These are phyloP conservation scores for Anthoptus insignis DNA, from an alignment of 2,888 invertebrate genomes.

Conservation along the genomic window DNA sequence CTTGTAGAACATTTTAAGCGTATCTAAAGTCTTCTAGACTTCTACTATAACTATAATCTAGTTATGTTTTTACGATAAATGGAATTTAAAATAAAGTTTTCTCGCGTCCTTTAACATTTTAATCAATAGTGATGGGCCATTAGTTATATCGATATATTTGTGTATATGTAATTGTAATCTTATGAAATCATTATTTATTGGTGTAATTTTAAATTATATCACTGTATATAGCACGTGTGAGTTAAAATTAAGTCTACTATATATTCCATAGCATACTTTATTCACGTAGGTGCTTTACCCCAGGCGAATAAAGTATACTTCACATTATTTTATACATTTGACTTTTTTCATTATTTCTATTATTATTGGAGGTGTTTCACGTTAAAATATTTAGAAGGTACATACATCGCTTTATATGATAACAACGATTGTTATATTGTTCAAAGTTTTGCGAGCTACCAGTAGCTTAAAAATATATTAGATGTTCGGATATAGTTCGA, in stretches of 20 bases:
- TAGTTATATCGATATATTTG: conserved; percentile 19
- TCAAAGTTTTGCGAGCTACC: conserved; percentile 9
- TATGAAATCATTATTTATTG: conserved; percentile 29
- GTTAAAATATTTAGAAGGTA: conserved; percentile 2
- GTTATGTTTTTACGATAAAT: conserved; percentile 23
- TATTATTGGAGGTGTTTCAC: conserved; percentile 6
- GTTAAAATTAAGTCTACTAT: conserved; percentile 11
- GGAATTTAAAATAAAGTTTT: conserved; percentile 26
- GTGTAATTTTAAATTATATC: conserved; percentile 28
- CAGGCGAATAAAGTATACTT: no score
- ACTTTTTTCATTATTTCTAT: conserved; percentile 12
- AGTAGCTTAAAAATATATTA: conserved; percentile 17
- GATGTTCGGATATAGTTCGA: not conserved
- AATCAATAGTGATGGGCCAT: conserved; percentile 17
- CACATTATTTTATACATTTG: conserved; percentile 19
- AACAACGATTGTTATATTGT: conserved; percentile 13
- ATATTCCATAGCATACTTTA: no score
- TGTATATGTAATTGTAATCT: conserved; percentile 11
- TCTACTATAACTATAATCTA: conserved; percentile 10
- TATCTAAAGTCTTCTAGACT: no score
- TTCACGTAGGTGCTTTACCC: no score
- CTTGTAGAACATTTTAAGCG: conserved; percentile 41
- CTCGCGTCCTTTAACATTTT: conserved; percentile 19
- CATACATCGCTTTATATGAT: conserved; percentile 1
- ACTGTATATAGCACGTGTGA: conserved; percentile 26